phyloP scores from a whole-genome alignment of 2,113 vertebrate genomes.

The Craseonycteris thonglongyai region DNA sequence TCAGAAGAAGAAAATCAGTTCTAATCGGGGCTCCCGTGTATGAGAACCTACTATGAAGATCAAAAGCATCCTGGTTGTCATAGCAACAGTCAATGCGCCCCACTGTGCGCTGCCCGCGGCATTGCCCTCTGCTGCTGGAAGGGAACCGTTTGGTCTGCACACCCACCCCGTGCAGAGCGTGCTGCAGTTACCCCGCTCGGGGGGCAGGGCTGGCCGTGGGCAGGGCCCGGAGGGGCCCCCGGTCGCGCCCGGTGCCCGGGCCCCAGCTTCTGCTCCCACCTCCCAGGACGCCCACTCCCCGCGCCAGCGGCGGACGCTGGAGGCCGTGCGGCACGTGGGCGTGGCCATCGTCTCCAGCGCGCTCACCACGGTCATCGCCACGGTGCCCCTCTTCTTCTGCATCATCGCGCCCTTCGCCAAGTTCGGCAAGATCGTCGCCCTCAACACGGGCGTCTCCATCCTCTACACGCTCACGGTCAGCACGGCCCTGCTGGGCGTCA shows the following conservation, averaged over 20 bases:
- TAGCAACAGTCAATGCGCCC: accelerated
- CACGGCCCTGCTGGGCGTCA: slow-evolving; percentile 88
- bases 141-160: neutral
- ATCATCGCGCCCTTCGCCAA: slow-evolving; percentile 98
- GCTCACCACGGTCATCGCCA: slow-evolving; percentile 93
- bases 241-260: accelerated
- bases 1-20: neutral
- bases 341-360: slow-evolving; percentile 96
- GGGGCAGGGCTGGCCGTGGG: neutral
- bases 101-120: neutral
- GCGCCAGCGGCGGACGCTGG: slow-evolving; percentile 87
- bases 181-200: accelerated
- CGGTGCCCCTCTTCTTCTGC: slow-evolving; percentile 95
- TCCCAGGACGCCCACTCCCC: slow-evolving; percentile 82
- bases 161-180: neutral
- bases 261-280: neutral
- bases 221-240: neutral
- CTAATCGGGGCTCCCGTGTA: neutral
- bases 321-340: slow-evolving; percentile 90
- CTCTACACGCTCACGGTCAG: slow-evolving; percentile 93
- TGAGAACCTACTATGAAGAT: accelerated
- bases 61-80: neutral
- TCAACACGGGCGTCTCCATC: slow-evolving; percentile 94
- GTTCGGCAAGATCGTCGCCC: slow-evolving; percentile 96
- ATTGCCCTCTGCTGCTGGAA: accelerated